phyloP scores from a whole-genome alignment of 2,888 invertebrate genomes.

The Anorthoa munda region DNA sequence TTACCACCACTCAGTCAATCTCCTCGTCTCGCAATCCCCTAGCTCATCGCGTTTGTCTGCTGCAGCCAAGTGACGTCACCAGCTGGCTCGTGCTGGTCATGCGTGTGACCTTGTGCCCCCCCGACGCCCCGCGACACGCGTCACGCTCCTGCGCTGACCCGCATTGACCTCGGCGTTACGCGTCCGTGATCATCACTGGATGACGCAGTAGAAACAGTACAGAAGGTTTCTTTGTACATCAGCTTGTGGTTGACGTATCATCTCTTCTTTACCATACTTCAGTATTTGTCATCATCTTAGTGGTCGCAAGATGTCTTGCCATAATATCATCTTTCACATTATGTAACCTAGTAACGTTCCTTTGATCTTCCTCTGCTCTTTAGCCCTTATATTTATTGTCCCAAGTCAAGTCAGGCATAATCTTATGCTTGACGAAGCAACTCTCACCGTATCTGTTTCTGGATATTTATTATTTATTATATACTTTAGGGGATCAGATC shows the following conservation, averaged over 20 bases:
- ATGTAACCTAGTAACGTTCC: too few species aligned
- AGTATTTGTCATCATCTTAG: neutral
- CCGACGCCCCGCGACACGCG: neutral
- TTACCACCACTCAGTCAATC: too few species aligned
- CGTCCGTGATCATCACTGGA: constrained; percentile 31
- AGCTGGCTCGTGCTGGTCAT: constrained; percentile 15
- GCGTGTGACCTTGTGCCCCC: constrained; percentile 58
- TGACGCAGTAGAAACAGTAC: neutral
- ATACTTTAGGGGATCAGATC: too few species aligned
- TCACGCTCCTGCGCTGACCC: constrained; percentile 22
- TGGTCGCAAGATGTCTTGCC: neutral
- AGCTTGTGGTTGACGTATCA: too few species aligned
- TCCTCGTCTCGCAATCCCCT: neutral
- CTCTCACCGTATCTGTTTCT: too few species aligned
- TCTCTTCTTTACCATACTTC: too few species aligned
- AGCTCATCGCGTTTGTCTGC: too few species aligned
- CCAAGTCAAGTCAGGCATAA: too few species aligned
- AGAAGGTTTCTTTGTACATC: constrained; percentile 20
- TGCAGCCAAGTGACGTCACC: constrained; percentile 36
- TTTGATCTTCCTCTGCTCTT: too few species aligned
- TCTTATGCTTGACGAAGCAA: too few species aligned
- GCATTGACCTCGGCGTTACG: constrained; percentile 40
- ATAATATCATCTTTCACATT: neutral
- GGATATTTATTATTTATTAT: too few species aligned
- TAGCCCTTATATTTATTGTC: too few species aligned